Evolutionary conservation across 1,140 invertebrate species (phyloP).

Genomic region (Micrasema minimum): DNA sequence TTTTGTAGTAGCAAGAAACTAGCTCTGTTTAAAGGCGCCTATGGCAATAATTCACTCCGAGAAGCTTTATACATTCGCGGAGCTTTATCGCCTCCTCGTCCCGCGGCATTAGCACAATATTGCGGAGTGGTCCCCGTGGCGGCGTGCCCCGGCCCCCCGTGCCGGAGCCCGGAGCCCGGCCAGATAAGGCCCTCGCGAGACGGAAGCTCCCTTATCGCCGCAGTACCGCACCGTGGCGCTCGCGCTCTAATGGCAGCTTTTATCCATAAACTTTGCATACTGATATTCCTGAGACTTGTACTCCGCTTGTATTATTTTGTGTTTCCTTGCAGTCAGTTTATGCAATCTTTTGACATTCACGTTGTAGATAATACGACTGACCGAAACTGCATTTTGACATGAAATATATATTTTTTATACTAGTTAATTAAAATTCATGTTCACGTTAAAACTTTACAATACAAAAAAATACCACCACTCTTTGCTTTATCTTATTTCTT

Average conservation of each 20-base stretch:
- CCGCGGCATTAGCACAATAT: slow-evolving; percentile 6
- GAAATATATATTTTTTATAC: too few species aligned
- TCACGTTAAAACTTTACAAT: too few species aligned
- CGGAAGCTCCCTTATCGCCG: slow-evolving; percentile 31
- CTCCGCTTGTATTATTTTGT: too few species aligned
- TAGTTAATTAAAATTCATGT: too few species aligned
- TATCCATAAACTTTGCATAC: slow-evolving; percentile 10
- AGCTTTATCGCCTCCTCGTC: slow-evolving; percentile 15
- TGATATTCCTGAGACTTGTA: background rate
- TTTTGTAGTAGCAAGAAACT: background rate
- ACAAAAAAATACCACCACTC: too few species aligned
- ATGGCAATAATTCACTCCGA: slow-evolving; percentile 20
- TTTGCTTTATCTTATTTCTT: too few species aligned
- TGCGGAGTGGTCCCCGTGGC: background rate
- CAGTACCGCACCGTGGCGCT: background rate
- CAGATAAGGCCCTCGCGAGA: slow-evolving; percentile 30
- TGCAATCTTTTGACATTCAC: too few species aligned
- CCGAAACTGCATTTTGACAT: too few species aligned
- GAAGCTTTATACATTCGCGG: slow-evolving; percentile 20
- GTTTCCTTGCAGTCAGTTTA: too few species aligned
- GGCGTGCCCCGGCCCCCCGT: background rate
- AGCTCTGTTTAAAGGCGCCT: slow-evolving; percentile 13
- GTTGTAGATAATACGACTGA: too few species aligned
- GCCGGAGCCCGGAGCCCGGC: background rate
- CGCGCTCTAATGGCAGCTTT: slow-evolving; percentile 23